phyloP scores from a whole-genome alignment of 92 coral and sea anemone species.

The Galaxea fascicularis region DNA sequence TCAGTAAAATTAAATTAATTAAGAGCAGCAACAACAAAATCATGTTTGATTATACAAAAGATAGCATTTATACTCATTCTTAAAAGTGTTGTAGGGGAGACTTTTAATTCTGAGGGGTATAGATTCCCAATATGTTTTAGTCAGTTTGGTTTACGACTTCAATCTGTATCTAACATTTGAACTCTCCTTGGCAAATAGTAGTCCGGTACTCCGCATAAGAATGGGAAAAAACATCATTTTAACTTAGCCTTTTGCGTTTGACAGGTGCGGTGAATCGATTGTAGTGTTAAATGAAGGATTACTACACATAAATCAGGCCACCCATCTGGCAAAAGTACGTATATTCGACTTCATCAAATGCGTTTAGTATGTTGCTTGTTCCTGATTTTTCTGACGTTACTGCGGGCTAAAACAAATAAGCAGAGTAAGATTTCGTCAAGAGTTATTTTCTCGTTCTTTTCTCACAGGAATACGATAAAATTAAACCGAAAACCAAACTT shows the following conservation, averaged over 20 bases:
- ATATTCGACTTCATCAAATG: background rate
- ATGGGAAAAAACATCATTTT: background rate
- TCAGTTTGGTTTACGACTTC: no score
- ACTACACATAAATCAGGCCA: constrained; percentile 66
- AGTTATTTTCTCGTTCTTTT: constrained; percentile 1
- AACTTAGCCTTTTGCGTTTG: background rate
- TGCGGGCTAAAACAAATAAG: background rate
- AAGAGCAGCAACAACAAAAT: no score
- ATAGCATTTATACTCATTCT: no score
- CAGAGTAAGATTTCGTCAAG: background rate
- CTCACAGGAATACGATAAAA: constrained; percentile 86
- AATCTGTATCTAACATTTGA: no score
- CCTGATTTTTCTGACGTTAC: background rate
- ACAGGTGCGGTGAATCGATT: constrained; percentile 87
- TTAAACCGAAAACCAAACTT: constrained; percentile 87
- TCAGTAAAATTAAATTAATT: no score
- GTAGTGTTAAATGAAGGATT: constrained; percentile 73
- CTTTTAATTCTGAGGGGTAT: no score
- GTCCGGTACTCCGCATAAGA: background rate
- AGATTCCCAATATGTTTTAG: no score
- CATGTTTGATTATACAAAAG: no score
- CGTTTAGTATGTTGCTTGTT: background rate
- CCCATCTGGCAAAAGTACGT: constrained; percentile 74
- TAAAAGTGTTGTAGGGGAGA: no score
- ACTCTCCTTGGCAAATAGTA: no score